phyloP scores from a whole-genome alignment of 2,113 vertebrate genomes.

The Muscicapa adusta region DNA sequence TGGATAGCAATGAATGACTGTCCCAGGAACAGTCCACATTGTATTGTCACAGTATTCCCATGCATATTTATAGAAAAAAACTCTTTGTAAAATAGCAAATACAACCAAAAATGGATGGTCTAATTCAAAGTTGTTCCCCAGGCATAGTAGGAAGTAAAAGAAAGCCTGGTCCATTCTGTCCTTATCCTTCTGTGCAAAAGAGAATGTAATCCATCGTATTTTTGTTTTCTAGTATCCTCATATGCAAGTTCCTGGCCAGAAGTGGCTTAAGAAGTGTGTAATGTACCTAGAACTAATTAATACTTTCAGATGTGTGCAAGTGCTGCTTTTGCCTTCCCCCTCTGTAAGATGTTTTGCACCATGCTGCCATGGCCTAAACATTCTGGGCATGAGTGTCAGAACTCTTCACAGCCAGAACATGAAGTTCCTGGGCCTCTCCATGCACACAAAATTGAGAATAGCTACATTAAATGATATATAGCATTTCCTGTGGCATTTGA shows the following conservation, averaged over 20 bases:
- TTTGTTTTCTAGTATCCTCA: not conserved
- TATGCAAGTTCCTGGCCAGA: not conserved
- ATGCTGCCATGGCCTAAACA: not conserved
- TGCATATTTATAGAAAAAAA: not conserved
- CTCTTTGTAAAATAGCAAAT: not conserved
- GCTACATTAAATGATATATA: fast-evolving
- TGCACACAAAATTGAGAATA: not conserved
- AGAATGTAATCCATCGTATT: not conserved
- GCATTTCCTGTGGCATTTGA: not conserved
- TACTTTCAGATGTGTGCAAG: not conserved
- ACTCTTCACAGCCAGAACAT: fast-evolving
- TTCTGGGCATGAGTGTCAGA: fast-evolving
- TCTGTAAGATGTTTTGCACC: not conserved
- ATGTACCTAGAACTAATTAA: not conserved
- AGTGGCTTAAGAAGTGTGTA: not conserved
- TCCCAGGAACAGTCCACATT: not conserved
- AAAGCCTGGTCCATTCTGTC: not conserved
- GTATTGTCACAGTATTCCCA: fast-evolving
- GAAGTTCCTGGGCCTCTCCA: not conserved
- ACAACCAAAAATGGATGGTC: not conserved
- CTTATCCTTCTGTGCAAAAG: not conserved
- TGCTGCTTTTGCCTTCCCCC: not conserved
- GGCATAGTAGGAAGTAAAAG: not conserved
- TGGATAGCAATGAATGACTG: fast-evolving
- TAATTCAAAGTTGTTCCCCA: not conserved